Evolutionary conservation across 2,113 vertebrate genomes (phyloP).

Genomic region (Malaclemys terrapin): DNA sequence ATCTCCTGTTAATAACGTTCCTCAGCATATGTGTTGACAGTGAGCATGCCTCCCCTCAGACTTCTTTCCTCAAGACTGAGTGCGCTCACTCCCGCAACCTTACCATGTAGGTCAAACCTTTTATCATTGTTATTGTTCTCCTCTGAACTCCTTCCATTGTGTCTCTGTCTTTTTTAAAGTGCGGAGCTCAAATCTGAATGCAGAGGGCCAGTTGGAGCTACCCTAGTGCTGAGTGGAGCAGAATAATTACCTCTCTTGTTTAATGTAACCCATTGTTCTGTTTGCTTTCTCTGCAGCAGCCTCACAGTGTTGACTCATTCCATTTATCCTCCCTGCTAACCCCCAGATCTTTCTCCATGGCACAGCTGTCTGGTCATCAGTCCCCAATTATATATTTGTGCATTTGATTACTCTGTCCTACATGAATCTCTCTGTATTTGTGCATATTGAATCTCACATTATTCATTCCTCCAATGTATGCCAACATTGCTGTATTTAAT

Average conservation of each 20-base stretch:
- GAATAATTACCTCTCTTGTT: slow-evolving; percentile 54
- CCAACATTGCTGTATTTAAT: fast-evolving
- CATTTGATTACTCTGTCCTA: slow-evolving; percentile 63
- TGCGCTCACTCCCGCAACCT: background rate
- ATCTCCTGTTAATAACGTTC: background rate
- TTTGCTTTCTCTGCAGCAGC: slow-evolving; percentile 46
- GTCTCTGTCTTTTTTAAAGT: background rate
- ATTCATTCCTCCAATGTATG: fast-evolving
- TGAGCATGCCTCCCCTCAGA: background rate
- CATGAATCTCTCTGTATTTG: slow-evolving; percentile 14
- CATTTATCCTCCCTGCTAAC: slow-evolving; percentile 43
- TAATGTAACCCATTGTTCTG: slow-evolving; percentile 59
- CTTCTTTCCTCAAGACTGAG: background rate
- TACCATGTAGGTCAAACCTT: background rate
- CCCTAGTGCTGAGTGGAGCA: slow-evolving; percentile 41
- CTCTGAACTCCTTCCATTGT: background rate
- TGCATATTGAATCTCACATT: background rate
- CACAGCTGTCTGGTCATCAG: slow-evolving; percentile 62
- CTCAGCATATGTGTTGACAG: fast-evolving
- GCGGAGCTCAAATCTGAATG: background rate
- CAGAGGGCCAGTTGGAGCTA: background rate
- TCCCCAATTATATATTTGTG: slow-evolving; percentile 61
- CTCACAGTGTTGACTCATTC: slow-evolving; percentile 52
- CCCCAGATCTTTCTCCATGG: slow-evolving; percentile 20
- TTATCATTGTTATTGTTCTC: slow-evolving; percentile 42